Evolutionary conservation across 1,140 invertebrate species (phyloP), one percentile per base, ranked within the genome.

Genomic region (Apis mellifera): DNA sequence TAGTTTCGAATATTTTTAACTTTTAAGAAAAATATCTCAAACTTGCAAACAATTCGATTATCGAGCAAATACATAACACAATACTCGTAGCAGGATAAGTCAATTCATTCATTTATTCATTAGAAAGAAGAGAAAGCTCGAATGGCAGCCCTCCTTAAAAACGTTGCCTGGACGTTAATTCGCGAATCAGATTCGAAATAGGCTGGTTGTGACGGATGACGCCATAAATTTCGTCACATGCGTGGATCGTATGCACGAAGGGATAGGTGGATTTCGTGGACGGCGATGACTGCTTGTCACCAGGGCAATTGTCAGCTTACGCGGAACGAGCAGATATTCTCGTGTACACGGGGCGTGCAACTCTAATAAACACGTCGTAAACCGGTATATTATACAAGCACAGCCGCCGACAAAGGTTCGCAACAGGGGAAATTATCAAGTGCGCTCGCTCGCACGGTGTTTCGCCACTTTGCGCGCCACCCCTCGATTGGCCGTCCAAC

Each of bases 291-390:
- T 82, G 86, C 76, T 88, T 87, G 86, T 88, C 86, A 70, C 83
- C 75, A 82, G 71, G 71, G 85, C 86, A 88, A 88, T 88, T 88
- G 86, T 88, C 86, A 87, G 86, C 78, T 85, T 87, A 84, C 42
- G 78, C 71, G 71, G 76, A 32, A 87, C 83, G 83, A 68, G 48
- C 74, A 66, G 83, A 83, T 84, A 86, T 86, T 78, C 84, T 62
- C 71, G 19, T 52, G 64, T 32, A 2, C 32, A 2, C 85, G 69
- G 55, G 65, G n/a, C n/a, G n/a, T n/a, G n/a, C 71, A 86, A 84
- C 78, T 88, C 83, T 88, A 88, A 87, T 87, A 87, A 88, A 88
- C 86, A 88, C 86, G 83, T 88, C 86, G 86, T 87, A 87, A 88
- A 88, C 83, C 78, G 82, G 60, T 62, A 77, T 64, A 84, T 87